phyloP scores from a whole-genome alignment of 2,888 invertebrate genomes.

The Tubiluchus corallicola region DNA sequence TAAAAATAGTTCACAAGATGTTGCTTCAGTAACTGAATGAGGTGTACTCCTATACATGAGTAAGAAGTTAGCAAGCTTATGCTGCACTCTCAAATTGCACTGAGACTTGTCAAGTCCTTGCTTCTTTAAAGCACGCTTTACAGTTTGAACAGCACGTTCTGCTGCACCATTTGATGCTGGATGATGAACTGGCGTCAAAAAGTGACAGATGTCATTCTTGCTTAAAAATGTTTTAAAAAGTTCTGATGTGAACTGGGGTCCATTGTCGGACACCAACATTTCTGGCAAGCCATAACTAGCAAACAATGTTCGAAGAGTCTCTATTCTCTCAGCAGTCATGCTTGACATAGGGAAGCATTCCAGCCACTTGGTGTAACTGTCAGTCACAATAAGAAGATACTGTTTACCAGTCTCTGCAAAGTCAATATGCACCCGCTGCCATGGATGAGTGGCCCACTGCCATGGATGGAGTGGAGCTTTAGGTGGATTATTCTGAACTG shows the following conservation, averaged over 20 bases:
- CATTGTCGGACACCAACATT: background rate
- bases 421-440: background rate
- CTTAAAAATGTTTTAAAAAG: too few species aligned
- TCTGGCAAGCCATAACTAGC: background rate
- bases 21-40: background rate
- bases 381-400: background rate
- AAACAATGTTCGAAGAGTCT: background rate
- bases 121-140: too few species aligned
- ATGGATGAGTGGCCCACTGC: background rate
- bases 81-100: too few species aligned
- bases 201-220: too few species aligned
- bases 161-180: too few species aligned
- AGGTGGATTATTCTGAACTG: too few species aligned
- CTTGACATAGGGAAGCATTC: background rate
- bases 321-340: background rate
- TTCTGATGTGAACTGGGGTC: background rate
- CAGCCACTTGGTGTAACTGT: background rate
- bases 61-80: slow-evolving; percentile 1
- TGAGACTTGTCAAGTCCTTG: too few species aligned
- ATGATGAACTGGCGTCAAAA: too few species aligned
- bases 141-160: too few species aligned
- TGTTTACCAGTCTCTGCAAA: too few species aligned
- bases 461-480: too few species aligned
- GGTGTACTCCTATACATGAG: background rate
- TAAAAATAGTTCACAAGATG: background rate